A percentile compares a stretch with the other conserved stretches of the same genome.
Conservation (phyloP, 1,140 invertebrate genomes). For the Chlorops oryzae region DNA sequence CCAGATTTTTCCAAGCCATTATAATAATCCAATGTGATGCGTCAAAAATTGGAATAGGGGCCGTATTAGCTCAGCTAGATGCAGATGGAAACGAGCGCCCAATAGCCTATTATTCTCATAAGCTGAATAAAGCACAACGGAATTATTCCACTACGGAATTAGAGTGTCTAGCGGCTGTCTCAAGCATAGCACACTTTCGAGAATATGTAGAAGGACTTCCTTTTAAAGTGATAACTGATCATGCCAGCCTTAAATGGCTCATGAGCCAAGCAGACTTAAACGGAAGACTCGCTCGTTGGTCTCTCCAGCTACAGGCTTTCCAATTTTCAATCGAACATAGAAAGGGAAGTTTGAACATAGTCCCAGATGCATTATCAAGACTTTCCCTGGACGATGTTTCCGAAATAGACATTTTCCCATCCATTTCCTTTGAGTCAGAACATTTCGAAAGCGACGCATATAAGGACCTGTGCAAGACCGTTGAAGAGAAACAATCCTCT, state of each 20-base stretch:
- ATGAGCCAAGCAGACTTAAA: too few species aligned
- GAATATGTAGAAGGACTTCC: too few species aligned
- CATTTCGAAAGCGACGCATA: neutral
- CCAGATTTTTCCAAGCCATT: constrained; percentile 38
- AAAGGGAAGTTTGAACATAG: neutral
- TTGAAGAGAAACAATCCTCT: neutral
- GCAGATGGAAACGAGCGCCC: constrained; percentile 19
- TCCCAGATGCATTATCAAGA: neutral
- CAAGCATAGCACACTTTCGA: too few species aligned
- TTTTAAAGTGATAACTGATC: too few species aligned
- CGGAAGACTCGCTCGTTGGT: too few species aligned
- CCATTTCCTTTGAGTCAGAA: neutral
- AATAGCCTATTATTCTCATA: too few species aligned
- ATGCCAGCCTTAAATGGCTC: too few species aligned
- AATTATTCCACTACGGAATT: too few species aligned
- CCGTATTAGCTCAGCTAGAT: constrained; percentile 31
- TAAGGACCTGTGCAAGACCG: neutral
- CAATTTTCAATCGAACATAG: neutral
- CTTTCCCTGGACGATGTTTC: neutral
- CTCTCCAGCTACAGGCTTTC: too few species aligned
- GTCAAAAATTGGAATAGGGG: constrained; percentile 30
- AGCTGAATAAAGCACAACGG: too few species aligned
- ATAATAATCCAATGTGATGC: constrained; percentile 43
- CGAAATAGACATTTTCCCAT: neutral
- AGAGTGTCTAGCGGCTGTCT: too few species aligned